These are phyloP conservation scores for Myotis planiceps DNA, from an alignment of 2,797 vertebrate species.

Conservation along the genomic window DNA sequence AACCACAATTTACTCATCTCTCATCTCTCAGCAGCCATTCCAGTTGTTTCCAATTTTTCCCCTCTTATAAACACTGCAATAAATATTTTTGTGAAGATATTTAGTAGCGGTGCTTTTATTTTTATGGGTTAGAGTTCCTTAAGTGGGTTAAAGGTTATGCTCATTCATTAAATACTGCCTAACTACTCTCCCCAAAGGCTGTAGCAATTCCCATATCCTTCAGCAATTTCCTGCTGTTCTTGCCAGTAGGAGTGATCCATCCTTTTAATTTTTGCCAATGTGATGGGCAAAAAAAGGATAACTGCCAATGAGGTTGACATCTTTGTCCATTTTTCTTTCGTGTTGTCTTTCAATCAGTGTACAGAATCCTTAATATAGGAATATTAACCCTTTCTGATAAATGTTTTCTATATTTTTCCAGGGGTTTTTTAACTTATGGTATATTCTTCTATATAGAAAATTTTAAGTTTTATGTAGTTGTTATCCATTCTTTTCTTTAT, in stretches of 20 bases:
- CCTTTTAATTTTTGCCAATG: not conserved
- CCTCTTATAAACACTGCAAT: not conserved
- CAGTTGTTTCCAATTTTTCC: not conserved
- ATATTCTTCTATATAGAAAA: conserved; percentile 7
- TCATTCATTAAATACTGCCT: not conserved
- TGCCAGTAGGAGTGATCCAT: not conserved
- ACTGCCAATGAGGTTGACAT: not conserved
- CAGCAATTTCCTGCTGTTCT: not conserved
- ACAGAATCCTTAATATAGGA: not conserved
- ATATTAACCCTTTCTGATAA: not conserved
- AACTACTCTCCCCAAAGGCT: not conserved
- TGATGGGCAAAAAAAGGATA: not conserved
- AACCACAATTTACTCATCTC: not conserved
- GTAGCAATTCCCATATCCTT: not conserved
- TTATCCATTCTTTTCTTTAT: not conserved
- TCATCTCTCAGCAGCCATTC: not conserved
- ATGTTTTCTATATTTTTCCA: not conserved
- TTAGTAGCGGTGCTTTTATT: conserved; percentile 35
- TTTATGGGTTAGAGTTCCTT: not conserved
- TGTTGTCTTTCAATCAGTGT: not conserved
- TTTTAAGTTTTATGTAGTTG: not conserved
- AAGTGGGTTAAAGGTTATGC: not conserved
- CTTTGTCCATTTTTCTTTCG: not conserved
- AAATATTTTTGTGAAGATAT: conserved; percentile 25
- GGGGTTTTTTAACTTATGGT: not conserved